These are phyloP conservation scores for Blastomussa wellsi DNA, from an alignment of 92 coral and sea anemone species.

Conservation along the genomic window DNA sequence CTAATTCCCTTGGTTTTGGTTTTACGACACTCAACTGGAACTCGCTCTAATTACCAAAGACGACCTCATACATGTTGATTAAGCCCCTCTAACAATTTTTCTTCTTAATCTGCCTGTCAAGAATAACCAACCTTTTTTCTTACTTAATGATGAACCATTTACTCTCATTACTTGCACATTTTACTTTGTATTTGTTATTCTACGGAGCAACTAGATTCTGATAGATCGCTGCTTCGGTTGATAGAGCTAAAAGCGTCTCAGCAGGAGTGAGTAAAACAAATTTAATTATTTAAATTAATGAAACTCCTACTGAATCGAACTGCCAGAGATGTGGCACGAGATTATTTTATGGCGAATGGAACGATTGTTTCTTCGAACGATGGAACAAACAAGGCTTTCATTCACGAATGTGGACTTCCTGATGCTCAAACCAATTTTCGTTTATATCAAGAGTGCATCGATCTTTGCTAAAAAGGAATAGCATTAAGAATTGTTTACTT, in stretches of 20 bases:
- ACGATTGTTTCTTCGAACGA: background rate
- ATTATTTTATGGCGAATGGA: background rate
- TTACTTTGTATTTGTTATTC: background rate
- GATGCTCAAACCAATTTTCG: background rate
- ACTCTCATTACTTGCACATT: background rate
- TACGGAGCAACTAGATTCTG: background rate
- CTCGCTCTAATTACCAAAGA: no score
- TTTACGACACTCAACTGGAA: no score
- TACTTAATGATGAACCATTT: no score
- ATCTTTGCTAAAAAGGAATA: background rate
- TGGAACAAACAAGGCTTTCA: background rate
- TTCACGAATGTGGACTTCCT: background rate
- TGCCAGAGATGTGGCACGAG: background rate
- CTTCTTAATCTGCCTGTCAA: no score
- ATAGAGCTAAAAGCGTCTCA: background rate
- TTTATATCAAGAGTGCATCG: background rate
- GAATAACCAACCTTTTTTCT: no score
- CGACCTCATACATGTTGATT: no score
- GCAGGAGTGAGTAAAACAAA: background rate
- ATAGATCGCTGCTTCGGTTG: background rate
- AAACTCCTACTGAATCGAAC: background rate
- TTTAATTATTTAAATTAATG: slow-evolving; percentile 6
- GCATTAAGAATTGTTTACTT: background rate
- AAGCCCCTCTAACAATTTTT: no score
- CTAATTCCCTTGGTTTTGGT: no score